Evolutionary conservation across 2,888 invertebrate species (phyloP).

Genomic region (Aporophyla nigra): DNA sequence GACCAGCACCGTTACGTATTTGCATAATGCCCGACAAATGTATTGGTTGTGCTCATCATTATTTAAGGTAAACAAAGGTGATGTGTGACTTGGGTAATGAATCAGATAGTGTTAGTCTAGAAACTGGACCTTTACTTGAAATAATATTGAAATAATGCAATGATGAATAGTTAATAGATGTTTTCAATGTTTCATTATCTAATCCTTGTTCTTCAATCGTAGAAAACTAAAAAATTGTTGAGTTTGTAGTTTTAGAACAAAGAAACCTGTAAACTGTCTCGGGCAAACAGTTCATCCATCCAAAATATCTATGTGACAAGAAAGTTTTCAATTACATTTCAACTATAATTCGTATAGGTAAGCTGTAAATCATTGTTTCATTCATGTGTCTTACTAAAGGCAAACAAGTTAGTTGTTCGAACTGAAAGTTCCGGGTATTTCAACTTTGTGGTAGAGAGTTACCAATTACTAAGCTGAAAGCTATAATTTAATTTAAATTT

Average conservation of each 20-base stretch:
- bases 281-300: background rate
- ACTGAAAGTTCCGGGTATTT: conserved; percentile 38
- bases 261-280: background rate
- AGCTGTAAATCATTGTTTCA: conserved; percentile 23
- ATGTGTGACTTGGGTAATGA: conserved; percentile 18
- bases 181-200: background rate
- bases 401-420: conserved; percentile 21
- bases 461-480: conserved; percentile 26
- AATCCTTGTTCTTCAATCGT: background rate
- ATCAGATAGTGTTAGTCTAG: conserved; percentile 7
- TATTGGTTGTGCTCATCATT: conserved; percentile 68
- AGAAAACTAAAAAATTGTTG: background rate
- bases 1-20: conserved; percentile 79
- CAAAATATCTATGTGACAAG: background rate
- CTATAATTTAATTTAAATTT: conserved; percentile 40
- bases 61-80: conserved; percentile 60
- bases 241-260: conserved; percentile 1
- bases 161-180: background rate
- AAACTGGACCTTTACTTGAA: background rate
- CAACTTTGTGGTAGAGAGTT: conserved; percentile 34
- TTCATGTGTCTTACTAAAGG: conserved; percentile 24
- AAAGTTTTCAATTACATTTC: conserved; percentile 1
- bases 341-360: conserved; percentile 1
- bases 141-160: background rate
- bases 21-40: conserved; percentile 74